Evolutionary conservation across 2,888 invertebrate genomes (phyloP).

Genomic region (Protodeltote pygarga): DNA sequence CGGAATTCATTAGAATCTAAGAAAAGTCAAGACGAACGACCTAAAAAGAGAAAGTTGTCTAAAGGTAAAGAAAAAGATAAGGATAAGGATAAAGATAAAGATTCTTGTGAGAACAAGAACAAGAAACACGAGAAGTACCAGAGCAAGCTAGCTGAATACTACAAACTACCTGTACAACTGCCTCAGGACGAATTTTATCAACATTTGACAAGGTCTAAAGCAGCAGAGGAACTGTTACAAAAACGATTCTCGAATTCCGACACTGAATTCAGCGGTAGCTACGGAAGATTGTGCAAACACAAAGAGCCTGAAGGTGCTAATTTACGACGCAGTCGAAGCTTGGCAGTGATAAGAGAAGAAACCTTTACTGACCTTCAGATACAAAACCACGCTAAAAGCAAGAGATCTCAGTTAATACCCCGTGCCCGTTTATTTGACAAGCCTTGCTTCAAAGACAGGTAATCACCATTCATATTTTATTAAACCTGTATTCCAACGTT

Average conservation of each 20-base stretch:
- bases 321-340: constrained; percentile 89
- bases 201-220: constrained; percentile 80
- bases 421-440: constrained; percentile 93
- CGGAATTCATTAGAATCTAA: constrained; percentile 77
- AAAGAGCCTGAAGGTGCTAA: constrained; percentile 84
- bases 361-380: constrained; percentile 90
- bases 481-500: no score
- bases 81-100: constrained; percentile 71
- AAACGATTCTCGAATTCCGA: constrained; percentile 81
- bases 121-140: constrained; percentile 83
- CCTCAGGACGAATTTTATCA: constrained; percentile 85
- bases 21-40: constrained; percentile 77
- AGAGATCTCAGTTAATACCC: constrained; percentile 92
- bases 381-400: constrained; percentile 87
- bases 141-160: constrained; percentile 82
- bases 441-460: constrained; percentile 92
- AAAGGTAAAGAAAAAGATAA: constrained; percentile 77
- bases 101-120: constrained; percentile 70
- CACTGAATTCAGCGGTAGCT: constrained; percentile 81
- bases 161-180: constrained; percentile 78
- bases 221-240: constrained; percentile 79
- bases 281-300: constrained; percentile 82
- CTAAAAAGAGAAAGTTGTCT: constrained; percentile 79
- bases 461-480: constrained; percentile 47
- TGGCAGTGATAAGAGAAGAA: constrained; percentile 93